A percentile compares a stretch with the other conserved stretches of the same genome.
These are phyloP conservation scores for Tenthredo notha DNA, from an alignment of 2,888 invertebrate species.

Conservation along the genomic window DNA sequence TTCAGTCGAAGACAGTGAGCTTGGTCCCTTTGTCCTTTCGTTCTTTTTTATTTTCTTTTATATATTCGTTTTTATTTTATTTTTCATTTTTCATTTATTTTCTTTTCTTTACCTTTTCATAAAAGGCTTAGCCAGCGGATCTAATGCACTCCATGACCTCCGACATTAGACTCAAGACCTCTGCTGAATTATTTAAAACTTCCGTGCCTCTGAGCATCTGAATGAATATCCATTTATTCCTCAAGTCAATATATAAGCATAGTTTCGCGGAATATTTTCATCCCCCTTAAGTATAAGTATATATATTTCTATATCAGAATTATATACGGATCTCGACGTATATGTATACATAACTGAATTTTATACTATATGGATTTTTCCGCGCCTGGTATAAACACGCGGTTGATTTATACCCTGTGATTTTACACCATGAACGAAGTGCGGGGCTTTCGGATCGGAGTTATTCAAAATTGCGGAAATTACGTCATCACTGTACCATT, in stretches of 20 bases:
- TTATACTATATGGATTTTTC: neutral
- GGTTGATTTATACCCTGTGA: neutral
- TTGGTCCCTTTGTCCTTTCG: slow-evolving; percentile 55
- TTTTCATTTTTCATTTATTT: neutral
- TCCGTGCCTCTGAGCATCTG: neutral
- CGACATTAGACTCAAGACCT: slow-evolving; percentile 52
- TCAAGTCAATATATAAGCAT: neutral
- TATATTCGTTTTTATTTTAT: neutral
- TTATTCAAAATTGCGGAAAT: slow-evolving; percentile 25
- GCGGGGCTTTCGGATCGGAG: neutral
- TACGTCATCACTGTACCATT: slow-evolving; percentile 19
- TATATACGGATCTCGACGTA: neutral
- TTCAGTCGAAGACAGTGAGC: slow-evolving; percentile 56
- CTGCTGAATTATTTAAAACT: neutral
- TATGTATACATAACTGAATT: neutral
- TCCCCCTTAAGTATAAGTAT: neutral
- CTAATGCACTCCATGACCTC: slow-evolving; percentile 64
- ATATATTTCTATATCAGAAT: neutral
- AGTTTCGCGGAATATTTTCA: neutral
- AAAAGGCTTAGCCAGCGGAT: slow-evolving; percentile 38
- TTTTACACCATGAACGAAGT: neutral
- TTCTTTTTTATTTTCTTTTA: slow-evolving; percentile 12
- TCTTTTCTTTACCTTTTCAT: slow-evolving; percentile 46
- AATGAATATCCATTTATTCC: neutral
- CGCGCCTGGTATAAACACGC: neutral